phyloP scores from a whole-genome alignment of 2,888 invertebrate species.

The Sisyra nigra region DNA sequence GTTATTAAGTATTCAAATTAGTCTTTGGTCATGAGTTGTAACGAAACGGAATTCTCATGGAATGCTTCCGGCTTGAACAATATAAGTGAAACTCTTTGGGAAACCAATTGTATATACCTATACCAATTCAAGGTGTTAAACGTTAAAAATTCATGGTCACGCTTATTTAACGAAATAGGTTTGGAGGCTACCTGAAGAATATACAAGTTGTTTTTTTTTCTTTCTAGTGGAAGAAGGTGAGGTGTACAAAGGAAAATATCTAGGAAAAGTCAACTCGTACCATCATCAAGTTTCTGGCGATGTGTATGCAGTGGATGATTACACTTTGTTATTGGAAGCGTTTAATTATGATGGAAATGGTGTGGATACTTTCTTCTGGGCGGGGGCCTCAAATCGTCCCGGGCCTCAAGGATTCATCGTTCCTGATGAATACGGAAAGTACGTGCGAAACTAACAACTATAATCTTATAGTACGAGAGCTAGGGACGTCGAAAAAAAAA shows the following conservation, averaged over 20 bases:
- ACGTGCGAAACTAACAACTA: slow-evolving; percentile 19
- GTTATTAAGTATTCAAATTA: too few species aligned
- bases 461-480: too few species aligned
- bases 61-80: too few species aligned
- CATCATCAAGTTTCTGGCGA: slow-evolving; percentile 85
- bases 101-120: too few species aligned
- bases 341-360: slow-evolving; percentile 87
- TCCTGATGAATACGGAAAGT: slow-evolving; percentile 77
- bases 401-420: slow-evolving; percentile 86
- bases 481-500: too few species aligned
- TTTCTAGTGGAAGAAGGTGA: slow-evolving; percentile 41
- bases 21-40: too few species aligned
- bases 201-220: slow-evolving; percentile 5
- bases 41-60: too few species aligned
- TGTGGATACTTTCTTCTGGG: slow-evolving; percentile 86
- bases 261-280: slow-evolving; percentile 78
- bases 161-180: slow-evolving; percentile 5
- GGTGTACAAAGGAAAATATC: slow-evolving; percentile 60
- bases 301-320: slow-evolving; percentile 77
- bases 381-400: slow-evolving; percentile 71
- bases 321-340: slow-evolving; percentile 58
- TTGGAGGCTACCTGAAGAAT: slow-evolving; percentile 1
- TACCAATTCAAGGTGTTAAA: too few species aligned
- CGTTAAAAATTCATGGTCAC: slow-evolving; percentile 4
- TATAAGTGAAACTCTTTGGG: too few species aligned